Percentiles rank a stretch among this genome's conserved stretches.
Evolutionary conservation across 2,797 vertebrate species (phyloP).

Genomic region (Protonibea diacanthus): DNA sequence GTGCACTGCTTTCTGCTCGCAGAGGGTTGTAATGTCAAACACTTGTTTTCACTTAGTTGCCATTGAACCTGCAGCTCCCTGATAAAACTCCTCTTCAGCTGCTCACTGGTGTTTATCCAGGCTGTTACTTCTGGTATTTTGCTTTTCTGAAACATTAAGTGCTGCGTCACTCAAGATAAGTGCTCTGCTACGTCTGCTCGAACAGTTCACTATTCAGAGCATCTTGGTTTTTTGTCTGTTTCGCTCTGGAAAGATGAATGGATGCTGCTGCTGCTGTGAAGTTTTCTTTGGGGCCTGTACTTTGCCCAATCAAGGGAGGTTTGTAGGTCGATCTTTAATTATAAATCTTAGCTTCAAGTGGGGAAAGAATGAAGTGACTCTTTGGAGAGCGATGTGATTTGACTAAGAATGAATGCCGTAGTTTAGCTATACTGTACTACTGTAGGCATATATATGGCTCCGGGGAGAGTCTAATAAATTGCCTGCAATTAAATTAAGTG

Average conservation of each 20-base stretch:
- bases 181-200: neutral
- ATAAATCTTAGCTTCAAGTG: neutral
- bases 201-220: neutral
- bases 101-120: neutral
- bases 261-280: neutral
- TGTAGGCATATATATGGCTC: too few relatives aligned
- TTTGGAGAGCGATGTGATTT: neutral
- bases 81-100: neutral
- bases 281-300: too few relatives aligned
- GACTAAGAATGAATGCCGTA: neutral
- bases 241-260: neutral
- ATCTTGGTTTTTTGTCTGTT: neutral
- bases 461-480: too few relatives aligned
- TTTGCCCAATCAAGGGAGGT: neutral
- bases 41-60: slow-evolving; percentile 20
- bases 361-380: neutral
- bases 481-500: too few relatives aligned
- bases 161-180: neutral
- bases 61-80: slow-evolving; percentile 22
- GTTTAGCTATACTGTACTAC: neutral
- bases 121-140: neutral
- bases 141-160: neutral
- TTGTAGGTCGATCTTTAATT: neutral
- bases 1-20: too few relatives aligned
- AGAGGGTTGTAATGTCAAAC: neutral